Evolutionary conservation across 1,140 invertebrate species (phyloP), one percentile per base, ranked within the genome.

Genomic region (Drosophila yakuba): DNA sequence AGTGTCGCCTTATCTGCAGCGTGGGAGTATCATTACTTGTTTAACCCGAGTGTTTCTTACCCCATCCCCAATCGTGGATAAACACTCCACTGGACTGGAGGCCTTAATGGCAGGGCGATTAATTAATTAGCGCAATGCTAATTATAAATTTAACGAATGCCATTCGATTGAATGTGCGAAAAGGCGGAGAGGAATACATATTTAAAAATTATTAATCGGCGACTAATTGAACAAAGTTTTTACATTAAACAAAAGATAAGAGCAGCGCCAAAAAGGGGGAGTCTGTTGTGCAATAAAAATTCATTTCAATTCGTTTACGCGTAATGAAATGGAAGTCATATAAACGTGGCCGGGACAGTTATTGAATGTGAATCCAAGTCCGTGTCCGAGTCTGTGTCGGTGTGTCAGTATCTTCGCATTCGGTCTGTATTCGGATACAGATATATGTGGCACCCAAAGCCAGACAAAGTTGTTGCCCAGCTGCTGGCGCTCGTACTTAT

Each of bases 241-340:
- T 85, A 85, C 86, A 90, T 90, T 90, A 90, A 85, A 82, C 75
- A 80, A 85, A 73, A 80, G 76, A 84, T 79, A 79, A 84, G 66
- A 63, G 50, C 20, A 23, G 41, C 55, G 48, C 35, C 59, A 32
- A 67, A 67, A 17, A 59, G 50, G 39, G 47, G 60, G 44, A 73
- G 54, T 71, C 72, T 78, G 71, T 89, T 90, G 82, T 58, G 81
- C 71, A 82, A 90, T 90, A 90, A 90, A 90, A 86, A 90, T 86
- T 90, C 78, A 90, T 90, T 90, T 90, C 81, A 89, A 86, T 90
- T 90, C 81, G 78, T 90, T 90, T 82, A 85, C 78, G 78, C 81
- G 80, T 85, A 89, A 89, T 90, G 85, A 85, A 85, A 90, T 89
- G 80, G 85, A 90, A 90, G 80, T 90, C 85, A 67, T 80, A 80